Base-by-base conservation (phyloP, 2,113 vertebrate genomes). In the Colaptes auratus region DNA sequence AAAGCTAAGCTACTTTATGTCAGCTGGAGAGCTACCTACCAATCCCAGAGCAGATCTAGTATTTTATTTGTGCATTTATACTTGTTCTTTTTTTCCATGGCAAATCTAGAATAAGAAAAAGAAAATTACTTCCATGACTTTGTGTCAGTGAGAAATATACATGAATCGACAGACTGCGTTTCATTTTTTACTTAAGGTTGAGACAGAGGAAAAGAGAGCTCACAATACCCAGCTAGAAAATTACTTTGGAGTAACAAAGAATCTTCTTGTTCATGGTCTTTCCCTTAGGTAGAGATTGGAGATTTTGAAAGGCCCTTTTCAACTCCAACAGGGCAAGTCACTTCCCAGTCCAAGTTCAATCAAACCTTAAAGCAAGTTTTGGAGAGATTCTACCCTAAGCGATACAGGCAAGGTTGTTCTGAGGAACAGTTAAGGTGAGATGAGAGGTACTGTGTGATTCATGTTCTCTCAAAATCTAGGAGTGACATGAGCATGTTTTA, bases 251-350 rank as follows among this genome's bases (percentile, higher is more conserved):
- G 23, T 79, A 88, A 73, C 17, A 79, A 53, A 21, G 60, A 10
- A 33, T 36, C 42, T 91, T 96, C 30, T 92, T 71, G 82, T 85
- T 85, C 4, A 3, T 87, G 66, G 9, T 44, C 64, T 94, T 92
- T 33, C 36, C 19, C 69, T 60, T 93, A 99, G 99, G 98, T 99
- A 88, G 99, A 99, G 84, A 98, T 98, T 95, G 99, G 99, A 82
- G 99, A 99, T 96, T 99, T 99, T 95, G 99, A 99, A 94, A 98
- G 98, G 75, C 98, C 99, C 31, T 99, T 99, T 93, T 98, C 98
- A 73, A 98, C 98, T 86, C 97, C 98, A 80, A 95, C 97, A 21
- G 96, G 97, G 9, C 98, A 98, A 76, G 96, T 98, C 67, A 98
- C 97, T 28, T 97, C 97, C 36, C 98, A 98, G 42, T 98, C 98